Evolutionary conservation across 2,888 invertebrate genomes (phyloP).

Genomic region (Trimorus sp.): DNA sequence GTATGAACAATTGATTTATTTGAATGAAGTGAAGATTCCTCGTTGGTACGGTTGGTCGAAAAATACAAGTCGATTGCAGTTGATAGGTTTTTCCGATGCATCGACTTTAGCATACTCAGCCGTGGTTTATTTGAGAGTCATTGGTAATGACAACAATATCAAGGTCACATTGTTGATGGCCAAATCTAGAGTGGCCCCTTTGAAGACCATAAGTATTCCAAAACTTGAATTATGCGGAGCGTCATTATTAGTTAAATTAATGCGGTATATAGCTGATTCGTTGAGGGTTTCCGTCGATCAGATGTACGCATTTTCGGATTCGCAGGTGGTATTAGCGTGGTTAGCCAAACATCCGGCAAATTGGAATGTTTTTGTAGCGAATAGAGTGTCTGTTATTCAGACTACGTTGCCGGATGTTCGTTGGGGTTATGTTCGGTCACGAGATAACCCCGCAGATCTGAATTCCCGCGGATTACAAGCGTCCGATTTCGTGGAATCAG

Average conservation of each 20-base stretch:
- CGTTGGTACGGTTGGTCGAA: neutral
- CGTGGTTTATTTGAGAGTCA: constrained; percentile 15
- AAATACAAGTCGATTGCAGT: neutral
- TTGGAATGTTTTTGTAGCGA: constrained; percentile 19
- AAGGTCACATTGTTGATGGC: neutral
- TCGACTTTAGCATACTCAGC: constrained; percentile 3
- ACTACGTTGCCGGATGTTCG: neutral
- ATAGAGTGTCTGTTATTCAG: constrained; percentile 6
- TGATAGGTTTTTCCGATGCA: constrained; percentile 11
- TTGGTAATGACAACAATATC: neutral
- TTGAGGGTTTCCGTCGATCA: neutral
- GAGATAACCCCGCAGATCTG: neutral
- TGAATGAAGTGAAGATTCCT: neutral
- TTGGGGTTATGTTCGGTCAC: constrained; percentile 2
- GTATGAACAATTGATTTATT: neutral
- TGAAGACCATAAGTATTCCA: constrained; percentile 14
- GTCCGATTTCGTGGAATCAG: neutral
- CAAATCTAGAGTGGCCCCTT: constrained; percentile 1
- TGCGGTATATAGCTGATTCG: neutral
- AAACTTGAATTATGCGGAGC: constrained; percentile 20
- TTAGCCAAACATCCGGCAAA: neutral
- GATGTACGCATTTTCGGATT: neutral
- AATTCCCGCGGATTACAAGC: neutral
- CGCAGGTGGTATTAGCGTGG: constrained; percentile 14
- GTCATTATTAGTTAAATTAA: neutral